Conservation (phyloP, 1,140 invertebrate species). For the Drosophila sp. region DNA sequence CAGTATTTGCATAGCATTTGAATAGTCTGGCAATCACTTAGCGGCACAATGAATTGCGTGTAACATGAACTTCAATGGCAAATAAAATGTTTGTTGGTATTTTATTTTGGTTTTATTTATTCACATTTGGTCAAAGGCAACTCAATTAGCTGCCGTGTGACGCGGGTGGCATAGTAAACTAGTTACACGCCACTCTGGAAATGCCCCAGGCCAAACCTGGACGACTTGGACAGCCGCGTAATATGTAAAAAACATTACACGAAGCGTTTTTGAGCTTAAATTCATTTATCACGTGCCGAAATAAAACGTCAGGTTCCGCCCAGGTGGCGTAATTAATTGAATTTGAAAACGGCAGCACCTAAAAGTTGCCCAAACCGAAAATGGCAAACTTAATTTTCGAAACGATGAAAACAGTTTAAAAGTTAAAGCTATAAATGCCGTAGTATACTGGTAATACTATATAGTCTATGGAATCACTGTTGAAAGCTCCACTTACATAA, state of each 20-base stretch:
- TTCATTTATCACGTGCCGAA: conserved; percentile 80
- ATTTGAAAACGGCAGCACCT: conserved; percentile 49
- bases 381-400: conserved; percentile 26
- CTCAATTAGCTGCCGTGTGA: conserved; percentile 68
- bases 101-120: background rate
- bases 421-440: conserved; percentile 37
- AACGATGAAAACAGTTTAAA: conserved; percentile 14
- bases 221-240: conserved; percentile 16
- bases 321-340: conserved; percentile 71
- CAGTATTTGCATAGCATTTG: conserved; percentile 50
- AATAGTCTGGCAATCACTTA: conserved; percentile 56
- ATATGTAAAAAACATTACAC: conserved; percentile 71
- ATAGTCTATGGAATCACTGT: no score
- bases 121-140: conserved; percentile 42
- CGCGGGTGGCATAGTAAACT: conserved; percentile 56
- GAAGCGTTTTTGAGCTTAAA: conserved; percentile 69
- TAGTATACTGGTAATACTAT: background rate
- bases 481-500: background rate
- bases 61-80: conserved; percentile 50
- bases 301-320: conserved; percentile 59
- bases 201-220: background rate
- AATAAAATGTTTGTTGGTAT: conserved; percentile 60
- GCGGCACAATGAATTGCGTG: conserved; percentile 55
- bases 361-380: conserved; percentile 34
- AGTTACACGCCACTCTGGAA: no score